These are phyloP conservation scores for Macrocentrus cingulum DNA, from an alignment of 1,140 invertebrate species.

Conservation along the genomic window DNA sequence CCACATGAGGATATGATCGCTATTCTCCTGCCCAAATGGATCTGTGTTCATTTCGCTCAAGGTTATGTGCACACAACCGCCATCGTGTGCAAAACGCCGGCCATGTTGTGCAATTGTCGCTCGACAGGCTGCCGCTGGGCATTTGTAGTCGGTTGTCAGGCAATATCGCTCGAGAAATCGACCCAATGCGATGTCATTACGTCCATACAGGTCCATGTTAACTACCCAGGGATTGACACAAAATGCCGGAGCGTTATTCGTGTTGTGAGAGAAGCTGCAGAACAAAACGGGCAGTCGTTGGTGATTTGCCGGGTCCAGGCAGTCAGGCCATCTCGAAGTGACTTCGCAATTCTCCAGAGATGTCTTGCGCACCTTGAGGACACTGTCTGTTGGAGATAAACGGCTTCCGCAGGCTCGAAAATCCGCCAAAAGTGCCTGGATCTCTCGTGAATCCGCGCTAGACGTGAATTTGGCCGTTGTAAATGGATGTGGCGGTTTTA, in stretches of 20 bases:
- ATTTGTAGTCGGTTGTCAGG: slow-evolving; percentile 80
- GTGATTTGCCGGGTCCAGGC: slow-evolving; percentile 83
- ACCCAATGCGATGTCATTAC: slow-evolving; percentile 92
- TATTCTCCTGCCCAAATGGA: slow-evolving; percentile 50
- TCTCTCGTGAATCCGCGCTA: slow-evolving; percentile 62
- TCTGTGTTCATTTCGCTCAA: slow-evolving; percentile 61
- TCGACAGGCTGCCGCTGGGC: slow-evolving; percentile 78
- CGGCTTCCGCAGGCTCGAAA: slow-evolving; percentile 83
- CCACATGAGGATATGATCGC: slow-evolving; percentile 80
- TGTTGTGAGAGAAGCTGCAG: slow-evolving; percentile 85
- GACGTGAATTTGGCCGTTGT: slow-evolving; percentile 69
- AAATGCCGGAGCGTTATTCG: slow-evolving; percentile 79
- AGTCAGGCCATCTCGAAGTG: slow-evolving; percentile 64
- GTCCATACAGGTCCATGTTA: slow-evolving; percentile 93
- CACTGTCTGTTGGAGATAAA: slow-evolving; percentile 56
- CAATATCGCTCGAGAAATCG: slow-evolving; percentile 93
- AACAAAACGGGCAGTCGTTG: slow-evolving; percentile 88
- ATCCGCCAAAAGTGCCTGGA: slow-evolving; percentile 77
- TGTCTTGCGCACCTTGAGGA: slow-evolving; percentile 34
- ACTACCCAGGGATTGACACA: slow-evolving; percentile 89
- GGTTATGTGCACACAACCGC: slow-evolving; percentile 71
- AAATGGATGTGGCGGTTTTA: slow-evolving; percentile 70
- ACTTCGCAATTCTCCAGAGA: slow-evolving; percentile 34
- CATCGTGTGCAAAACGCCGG: slow-evolving; percentile 78
- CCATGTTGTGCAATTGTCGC: slow-evolving; percentile 88